Conservation (phyloP, 2,113 vertebrate genomes). For the Morone saxatilis region DNA sequence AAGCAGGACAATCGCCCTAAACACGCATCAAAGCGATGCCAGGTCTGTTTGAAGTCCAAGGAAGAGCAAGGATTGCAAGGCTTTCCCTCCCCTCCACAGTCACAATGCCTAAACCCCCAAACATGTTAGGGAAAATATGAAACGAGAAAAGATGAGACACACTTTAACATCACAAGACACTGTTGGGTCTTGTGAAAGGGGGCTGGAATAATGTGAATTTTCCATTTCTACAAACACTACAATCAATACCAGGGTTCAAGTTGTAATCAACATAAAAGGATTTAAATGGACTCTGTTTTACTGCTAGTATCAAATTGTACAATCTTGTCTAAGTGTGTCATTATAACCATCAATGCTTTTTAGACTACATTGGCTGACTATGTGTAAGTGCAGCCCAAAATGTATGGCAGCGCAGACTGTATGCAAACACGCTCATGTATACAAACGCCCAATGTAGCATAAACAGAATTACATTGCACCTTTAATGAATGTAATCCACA, state of each 20-base stretch:
- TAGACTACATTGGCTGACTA: too few species aligned
- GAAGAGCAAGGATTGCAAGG: not conserved
- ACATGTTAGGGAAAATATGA: conserved; percentile 17
- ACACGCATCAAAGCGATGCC: not conserved
- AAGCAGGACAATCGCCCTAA: conserved; percentile 10
- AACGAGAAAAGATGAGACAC: conserved; percentile 8
- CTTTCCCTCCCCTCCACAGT: not conserved
- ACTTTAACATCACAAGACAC: conserved; percentile 9
- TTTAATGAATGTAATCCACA: conserved; percentile 1
- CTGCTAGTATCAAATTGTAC: not conserved
- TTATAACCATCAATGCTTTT: too few species aligned
- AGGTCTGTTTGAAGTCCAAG: conserved; percentile 20
- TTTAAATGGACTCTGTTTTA: too few species aligned
- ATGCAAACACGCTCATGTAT: not conserved
- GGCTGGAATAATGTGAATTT: not conserved
- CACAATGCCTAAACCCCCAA: not conserved
- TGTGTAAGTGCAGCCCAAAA: not conserved
- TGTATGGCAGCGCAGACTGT: not conserved
- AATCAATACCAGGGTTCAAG: not conserved
- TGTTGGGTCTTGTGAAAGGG: not conserved
- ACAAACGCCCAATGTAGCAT: not conserved
- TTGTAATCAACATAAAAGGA: conserved; percentile 6
- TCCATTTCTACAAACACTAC: not conserved
- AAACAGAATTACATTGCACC: not conserved
- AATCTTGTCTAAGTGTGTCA: not conserved